These are phyloP conservation scores for Xestia ashworthii DNA, from an alignment of 2,888 invertebrate genomes.

Conservation along the genomic window DNA sequence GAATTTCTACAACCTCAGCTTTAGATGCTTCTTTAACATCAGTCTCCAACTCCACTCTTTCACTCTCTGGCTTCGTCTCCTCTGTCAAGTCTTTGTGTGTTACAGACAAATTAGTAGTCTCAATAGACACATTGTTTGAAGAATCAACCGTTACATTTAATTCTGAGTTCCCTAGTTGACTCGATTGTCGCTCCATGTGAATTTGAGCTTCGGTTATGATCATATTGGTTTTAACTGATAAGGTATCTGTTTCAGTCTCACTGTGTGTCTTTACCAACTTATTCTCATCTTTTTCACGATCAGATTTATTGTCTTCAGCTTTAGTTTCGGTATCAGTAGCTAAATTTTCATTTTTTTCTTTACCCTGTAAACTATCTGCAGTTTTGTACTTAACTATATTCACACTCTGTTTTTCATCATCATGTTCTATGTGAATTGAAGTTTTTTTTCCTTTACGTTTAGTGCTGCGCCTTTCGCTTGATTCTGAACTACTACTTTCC, in stretches of 20 bases:
- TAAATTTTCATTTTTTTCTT: conserved; percentile 70
- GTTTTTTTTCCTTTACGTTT: conserved; percentile 88
- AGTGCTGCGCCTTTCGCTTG: conserved; percentile 82
- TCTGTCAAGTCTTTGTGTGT: conserved; percentile 80
- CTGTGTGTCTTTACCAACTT: conserved; percentile 79
- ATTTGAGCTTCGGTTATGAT: conserved; percentile 89
- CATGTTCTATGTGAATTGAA: conserved; percentile 86
- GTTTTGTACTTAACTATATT: conserved; percentile 87
- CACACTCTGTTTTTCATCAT: conserved; percentile 85
- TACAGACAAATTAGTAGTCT: conserved; percentile 83
- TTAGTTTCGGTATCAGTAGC: conserved; percentile 62
- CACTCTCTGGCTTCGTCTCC: conserved; percentile 68
- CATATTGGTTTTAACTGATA: conserved; percentile 88
- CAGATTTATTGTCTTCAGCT: conserved; percentile 73
- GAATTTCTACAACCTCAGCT: conserved; percentile 46
- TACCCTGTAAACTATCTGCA: conserved; percentile 69
- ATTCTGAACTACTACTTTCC: conserved; percentile 86
- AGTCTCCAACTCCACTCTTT: conserved; percentile 58
- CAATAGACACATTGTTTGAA: conserved; percentile 86
- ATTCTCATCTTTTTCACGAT: conserved; percentile 73
- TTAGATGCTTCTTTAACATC: conserved; percentile 51
- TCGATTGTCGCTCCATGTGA: conserved; percentile 87
- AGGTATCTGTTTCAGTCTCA: conserved; percentile 88
- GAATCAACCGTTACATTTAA: conserved; percentile 86
- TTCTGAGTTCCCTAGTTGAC: conserved; percentile 85